phyloP scores from a whole-genome alignment of 2,113 vertebrate species.

The Cyprinodon brontotheroides region DNA sequence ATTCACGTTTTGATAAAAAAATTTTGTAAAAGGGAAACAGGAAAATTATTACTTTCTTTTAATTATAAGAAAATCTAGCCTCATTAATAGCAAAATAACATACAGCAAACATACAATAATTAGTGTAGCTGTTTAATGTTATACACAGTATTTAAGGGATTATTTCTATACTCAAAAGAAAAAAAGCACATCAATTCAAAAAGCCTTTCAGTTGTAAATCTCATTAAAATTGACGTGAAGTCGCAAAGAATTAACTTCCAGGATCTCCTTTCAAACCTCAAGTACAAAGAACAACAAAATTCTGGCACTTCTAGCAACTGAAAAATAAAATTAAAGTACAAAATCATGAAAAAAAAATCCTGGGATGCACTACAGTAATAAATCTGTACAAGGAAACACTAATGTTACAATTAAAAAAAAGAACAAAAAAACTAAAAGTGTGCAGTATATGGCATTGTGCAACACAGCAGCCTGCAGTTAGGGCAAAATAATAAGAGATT shows the following conservation, averaged over 20 bases:
- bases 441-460: slow-evolving; percentile 75
- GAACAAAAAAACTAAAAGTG: slow-evolving; percentile 33
- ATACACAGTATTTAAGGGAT: slow-evolving; percentile 57
- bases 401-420: slow-evolving; percentile 51
- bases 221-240: slow-evolving; percentile 39
- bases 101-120: slow-evolving; percentile 15
- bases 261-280: slow-evolving; percentile 52
- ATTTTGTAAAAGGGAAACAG: too few species aligned
- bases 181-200: slow-evolving; percentile 56
- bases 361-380: slow-evolving; percentile 57
- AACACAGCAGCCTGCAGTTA: slow-evolving; percentile 74
- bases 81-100: not conserved
- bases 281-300: slow-evolving; percentile 58
- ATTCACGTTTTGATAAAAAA: not conserved
- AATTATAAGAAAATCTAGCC: not conserved
- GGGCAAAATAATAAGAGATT: slow-evolving; percentile 68
- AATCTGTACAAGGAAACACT: slow-evolving; percentile 65
- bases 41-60: not conserved
- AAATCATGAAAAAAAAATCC: slow-evolving; percentile 68
- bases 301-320: slow-evolving; percentile 42
- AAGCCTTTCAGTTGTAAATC: slow-evolving; percentile 53
- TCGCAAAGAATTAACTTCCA: slow-evolving; percentile 50
- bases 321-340: slow-evolving; percentile 60
- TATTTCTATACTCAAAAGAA: slow-evolving; percentile 62
- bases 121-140: slow-evolving; percentile 71